Percentiles rank a stretch among this genome's conserved stretches.
These are phyloP conservation scores for Elaphurus davidianus DNA, from an alignment of 2,113 vertebrate genomes.

Conservation along the genomic window DNA sequence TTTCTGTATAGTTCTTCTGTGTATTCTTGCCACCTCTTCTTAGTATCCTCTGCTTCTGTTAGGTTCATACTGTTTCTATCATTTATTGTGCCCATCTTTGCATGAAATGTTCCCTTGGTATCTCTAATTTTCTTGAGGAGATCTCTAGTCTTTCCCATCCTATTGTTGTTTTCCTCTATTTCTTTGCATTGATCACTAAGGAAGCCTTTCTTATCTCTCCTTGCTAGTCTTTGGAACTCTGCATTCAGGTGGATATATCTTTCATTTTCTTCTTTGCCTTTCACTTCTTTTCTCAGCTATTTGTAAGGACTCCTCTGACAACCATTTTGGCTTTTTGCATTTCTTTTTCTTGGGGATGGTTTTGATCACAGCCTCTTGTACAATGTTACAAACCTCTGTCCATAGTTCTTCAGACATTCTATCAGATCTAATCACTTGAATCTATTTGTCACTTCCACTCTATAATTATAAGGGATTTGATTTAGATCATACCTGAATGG, in stretches of 20 bases:
- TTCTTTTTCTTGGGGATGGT: background rate
- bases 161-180: background rate
- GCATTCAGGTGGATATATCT: background rate
- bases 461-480: background rate
- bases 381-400: background rate
- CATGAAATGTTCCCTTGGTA: background rate
- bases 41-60: background rate
- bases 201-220: background rate
- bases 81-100: background rate
- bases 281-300: background rate
- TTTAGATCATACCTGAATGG: background rate
- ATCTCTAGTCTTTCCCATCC: background rate
- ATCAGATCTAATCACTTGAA: background rate
- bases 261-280: background rate
- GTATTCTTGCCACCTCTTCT: background rate
- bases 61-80: background rate
- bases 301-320: background rate
- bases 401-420: background rate
- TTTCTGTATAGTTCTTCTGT: background rate
- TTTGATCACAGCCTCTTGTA: background rate
- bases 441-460: background rate
- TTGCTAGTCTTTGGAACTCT: background rate
- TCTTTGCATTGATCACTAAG: background rate
- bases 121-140: background rate
- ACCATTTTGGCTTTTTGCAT: background rate